Base-by-base conservation (phyloP, 2,888 invertebrate genomes). In the Crematogaster levior region DNA sequence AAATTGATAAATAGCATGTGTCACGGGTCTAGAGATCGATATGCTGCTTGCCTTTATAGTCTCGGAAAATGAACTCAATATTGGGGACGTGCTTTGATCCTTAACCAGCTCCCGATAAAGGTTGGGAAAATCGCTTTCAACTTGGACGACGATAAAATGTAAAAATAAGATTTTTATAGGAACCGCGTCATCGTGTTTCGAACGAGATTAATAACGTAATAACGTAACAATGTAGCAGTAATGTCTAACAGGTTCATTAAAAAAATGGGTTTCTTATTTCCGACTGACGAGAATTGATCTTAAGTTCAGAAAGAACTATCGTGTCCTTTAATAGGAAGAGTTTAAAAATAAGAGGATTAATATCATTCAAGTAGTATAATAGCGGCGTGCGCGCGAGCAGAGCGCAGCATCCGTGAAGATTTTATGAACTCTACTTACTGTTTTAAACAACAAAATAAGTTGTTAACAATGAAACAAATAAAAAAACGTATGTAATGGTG, bases 41-140 rank as follows among this genome's bases (percentile, higher is more conserved):
- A 68, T 56, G 34, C 56, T 68, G 70, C 77, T 56, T 79, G 56
- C 43, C 68, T 79, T 68, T 43, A 77, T 56, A 68, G 70, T 68
- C 68, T 68, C 43, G 77, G 70, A 68, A 79, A 79, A 79, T 68
- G 70, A 68, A 79, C 68, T 79, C 77, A 79, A 79, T 79, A 79
- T 79, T 56, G 77, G 34, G 77, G 43, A 79, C 77, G 56, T 56
- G 77, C 77, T 79, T 79, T 79, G 77, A 79, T 79, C 77, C 56
- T 66, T 79, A 79, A 79, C 56, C 77, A 77, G 77, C 77, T 68
- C 30, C 68, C 43, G 68, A 68, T 79, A 79, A 24, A 63, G 77
- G 68, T 77, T 30, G 68, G 68, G 30, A 61, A 79, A 79, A 68
- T 79, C 68, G 70, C 68, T 79, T 79, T 79, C 56, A 68, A 79